phyloP scores from a whole-genome alignment of 1,140 invertebrate species.

The Tribolium castaneum region DNA sequence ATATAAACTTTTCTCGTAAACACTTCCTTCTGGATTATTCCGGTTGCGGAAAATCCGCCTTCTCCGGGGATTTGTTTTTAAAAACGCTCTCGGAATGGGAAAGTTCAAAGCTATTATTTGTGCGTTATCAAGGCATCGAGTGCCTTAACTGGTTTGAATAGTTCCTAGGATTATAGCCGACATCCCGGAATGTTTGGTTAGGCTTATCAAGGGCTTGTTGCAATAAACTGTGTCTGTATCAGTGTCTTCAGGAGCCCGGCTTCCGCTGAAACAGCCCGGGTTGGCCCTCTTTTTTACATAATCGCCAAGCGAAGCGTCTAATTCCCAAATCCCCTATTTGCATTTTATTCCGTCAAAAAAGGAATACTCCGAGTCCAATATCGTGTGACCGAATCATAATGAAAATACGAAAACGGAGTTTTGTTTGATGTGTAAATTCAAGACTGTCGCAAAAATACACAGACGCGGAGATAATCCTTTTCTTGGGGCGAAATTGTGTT shows the following conservation, averaged over 20 bases:
- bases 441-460: background rate
- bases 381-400: conserved; percentile 14
- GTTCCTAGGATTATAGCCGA: conserved; percentile 2
- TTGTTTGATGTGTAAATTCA: conserved; percentile 17
- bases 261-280: background rate
- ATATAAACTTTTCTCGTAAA: background rate
- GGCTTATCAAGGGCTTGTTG: conserved; percentile 8
- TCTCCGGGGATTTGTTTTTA: no score
- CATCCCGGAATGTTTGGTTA: conserved; percentile 15
- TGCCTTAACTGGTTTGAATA: conserved; percentile 17
- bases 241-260: conserved; percentile 16
- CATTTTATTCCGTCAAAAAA: conserved; percentile 20
- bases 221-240: conserved; percentile 16
- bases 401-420: background rate
- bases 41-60: background rate
- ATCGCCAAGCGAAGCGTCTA: conserved; percentile 28
- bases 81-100: background rate
- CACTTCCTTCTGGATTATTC: background rate
- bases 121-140: conserved; percentile 8
- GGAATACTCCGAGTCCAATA: background rate
- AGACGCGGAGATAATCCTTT: background rate
- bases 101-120: conserved; percentile 10
- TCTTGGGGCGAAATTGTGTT: background rate
- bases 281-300: conserved; percentile 1
- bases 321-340: conserved; percentile 30